Evolutionary conservation across 2,113 vertebrate species (phyloP).

Genomic region (Brachirus orientalis): DNA sequence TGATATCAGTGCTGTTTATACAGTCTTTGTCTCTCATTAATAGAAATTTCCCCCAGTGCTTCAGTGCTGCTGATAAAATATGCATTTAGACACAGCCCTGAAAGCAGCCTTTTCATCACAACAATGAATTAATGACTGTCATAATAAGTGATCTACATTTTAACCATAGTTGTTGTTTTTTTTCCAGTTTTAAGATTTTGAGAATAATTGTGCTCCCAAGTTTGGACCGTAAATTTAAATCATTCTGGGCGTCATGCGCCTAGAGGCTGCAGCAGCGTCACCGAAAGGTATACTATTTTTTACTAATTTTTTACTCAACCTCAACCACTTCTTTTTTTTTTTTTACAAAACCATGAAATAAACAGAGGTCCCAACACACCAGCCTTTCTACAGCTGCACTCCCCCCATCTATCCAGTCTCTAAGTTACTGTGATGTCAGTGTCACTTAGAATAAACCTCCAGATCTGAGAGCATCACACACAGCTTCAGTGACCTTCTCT

Average conservation of each 20-base stretch:
- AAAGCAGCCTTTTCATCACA: constrained; percentile 40
- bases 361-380: too few species aligned
- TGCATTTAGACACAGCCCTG: constrained; percentile 55
- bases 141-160: constrained; percentile 18
- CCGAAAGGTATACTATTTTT: constrained; percentile 2
- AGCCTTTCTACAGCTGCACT: too few species aligned
- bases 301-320: too few species aligned
- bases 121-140: constrained; percentile 65
- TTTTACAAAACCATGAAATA: constrained; percentile 12
- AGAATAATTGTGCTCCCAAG: constrained; percentile 30
- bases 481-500: constrained; percentile 55
- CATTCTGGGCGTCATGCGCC: constrained; percentile 20
- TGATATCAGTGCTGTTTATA: constrained; percentile 26
- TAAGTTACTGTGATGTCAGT: constrained; percentile 39
- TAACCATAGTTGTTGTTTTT: constrained; percentile 12
- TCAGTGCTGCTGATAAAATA: constrained; percentile 53
- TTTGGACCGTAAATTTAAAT: constrained; percentile 27
- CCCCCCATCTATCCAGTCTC: constrained; percentile 20
- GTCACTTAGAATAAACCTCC: constrained; percentile 55
- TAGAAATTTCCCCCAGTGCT: constrained; percentile 19
- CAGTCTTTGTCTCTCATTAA: constrained; percentile 50
- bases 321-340: not conserved
- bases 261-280: constrained; percentile 3
- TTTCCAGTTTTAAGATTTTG: constrained; percentile 25
- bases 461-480: constrained; percentile 41